These are phyloP conservation scores for Anarsia innoxiella DNA, from an alignment of 2,888 invertebrate species.

Conservation along the genomic window DNA sequence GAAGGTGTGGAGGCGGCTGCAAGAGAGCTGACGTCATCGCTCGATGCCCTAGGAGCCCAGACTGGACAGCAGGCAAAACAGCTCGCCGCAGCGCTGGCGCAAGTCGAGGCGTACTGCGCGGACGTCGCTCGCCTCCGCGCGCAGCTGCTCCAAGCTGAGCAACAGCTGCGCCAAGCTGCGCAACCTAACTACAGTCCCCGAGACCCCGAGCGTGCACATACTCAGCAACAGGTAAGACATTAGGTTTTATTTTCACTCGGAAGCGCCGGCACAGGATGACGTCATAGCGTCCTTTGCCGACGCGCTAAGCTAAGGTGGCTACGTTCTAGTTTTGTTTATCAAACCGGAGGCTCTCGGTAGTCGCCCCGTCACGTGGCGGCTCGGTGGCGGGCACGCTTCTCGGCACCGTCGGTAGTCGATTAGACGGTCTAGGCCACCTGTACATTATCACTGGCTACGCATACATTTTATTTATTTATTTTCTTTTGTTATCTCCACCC, in stretches of 20 bases:
- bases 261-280: too few species aligned
- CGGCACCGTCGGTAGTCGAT: constrained; percentile 27
- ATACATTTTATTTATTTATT: constrained; percentile 49
- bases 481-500: constrained; percentile 58
- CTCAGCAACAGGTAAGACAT: constrained; percentile 91
- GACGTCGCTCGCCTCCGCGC: constrained; percentile 90
- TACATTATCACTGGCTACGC: constrained; percentile 45
- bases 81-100: constrained; percentile 84
- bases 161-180: constrained; percentile 87
- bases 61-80: constrained; percentile 79
- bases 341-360: constrained; percentile 31
- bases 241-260: neutral
- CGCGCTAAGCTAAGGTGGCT: constrained; percentile 54
- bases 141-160: constrained; percentile 90
- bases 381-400: constrained; percentile 37
- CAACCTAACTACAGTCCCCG: constrained; percentile 89
- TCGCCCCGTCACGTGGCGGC: constrained; percentile 28
- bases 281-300: too few species aligned
- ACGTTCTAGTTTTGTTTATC: constrained; percentile 64
- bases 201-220: constrained; percentile 86
- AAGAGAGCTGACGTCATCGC: constrained; percentile 79
- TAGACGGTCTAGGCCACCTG: constrained; percentile 25
- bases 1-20: constrained; percentile 83
- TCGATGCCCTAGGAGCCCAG: constrained; percentile 78
- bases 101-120: constrained; percentile 91